Evolutionary conservation across 2,113 vertebrate species (phyloP).

Genomic region (Oceanodroma tethys): DNA sequence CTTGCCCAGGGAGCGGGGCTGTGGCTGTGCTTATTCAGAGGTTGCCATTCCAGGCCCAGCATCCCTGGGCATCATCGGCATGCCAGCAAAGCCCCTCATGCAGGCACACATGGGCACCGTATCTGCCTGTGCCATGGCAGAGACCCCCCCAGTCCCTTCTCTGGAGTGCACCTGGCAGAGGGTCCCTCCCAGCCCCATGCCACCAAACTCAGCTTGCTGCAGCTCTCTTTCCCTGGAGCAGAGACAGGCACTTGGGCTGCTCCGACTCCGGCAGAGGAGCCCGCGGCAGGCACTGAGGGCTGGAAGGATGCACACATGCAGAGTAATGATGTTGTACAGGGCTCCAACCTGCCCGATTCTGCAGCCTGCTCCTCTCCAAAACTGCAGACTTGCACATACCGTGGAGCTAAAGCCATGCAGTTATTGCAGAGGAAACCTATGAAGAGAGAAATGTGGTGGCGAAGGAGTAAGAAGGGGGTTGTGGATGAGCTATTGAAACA

Average conservation of each 20-base stretch:
- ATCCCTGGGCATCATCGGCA: rapidly evolving
- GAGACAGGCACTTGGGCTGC: neutral
- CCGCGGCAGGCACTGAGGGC: rapidly evolving
- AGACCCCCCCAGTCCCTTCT: neutral
- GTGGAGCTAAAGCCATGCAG: neutral
- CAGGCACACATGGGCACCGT: rapidly evolving
- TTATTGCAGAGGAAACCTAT: neutral
- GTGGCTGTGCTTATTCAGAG: neutral
- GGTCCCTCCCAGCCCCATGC: neutral
- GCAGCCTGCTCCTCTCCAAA: neutral
- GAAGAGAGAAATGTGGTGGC: neutral
- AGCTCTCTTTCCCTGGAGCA: neutral
- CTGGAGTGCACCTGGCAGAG: neutral
- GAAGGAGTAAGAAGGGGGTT: neutral
- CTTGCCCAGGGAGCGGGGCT: neutral
- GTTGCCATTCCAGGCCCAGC: neutral
- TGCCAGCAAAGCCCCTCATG: neutral
- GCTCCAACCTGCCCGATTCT: neutral
- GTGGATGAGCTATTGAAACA: neutral
- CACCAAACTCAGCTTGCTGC: neutral
- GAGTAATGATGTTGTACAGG: neutral
- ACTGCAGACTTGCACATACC: neutral
- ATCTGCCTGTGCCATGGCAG: neutral
- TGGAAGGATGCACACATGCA: neutral
- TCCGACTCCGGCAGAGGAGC: neutral